Conservation (phyloP, 2,797 vertebrate genomes). For the Danionella dracula region DNA sequence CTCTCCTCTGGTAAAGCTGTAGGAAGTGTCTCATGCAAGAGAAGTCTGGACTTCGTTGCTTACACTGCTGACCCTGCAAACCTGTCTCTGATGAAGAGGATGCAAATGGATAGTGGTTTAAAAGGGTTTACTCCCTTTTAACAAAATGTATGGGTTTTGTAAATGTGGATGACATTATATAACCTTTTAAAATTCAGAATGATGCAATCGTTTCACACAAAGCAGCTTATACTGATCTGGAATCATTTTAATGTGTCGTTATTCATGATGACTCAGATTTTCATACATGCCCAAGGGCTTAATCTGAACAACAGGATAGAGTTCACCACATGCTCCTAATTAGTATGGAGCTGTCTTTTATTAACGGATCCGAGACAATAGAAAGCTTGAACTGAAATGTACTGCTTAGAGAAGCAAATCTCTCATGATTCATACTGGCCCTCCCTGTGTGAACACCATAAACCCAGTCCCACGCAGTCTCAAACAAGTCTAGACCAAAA, state of each 20-base stretch:
- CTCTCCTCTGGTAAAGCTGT: too few relatives aligned
- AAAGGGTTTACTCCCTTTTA: too few relatives aligned
- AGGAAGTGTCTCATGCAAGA: too few relatives aligned
- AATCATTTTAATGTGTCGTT: neutral
- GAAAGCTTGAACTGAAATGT: neutral
- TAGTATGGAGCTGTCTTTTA: neutral
- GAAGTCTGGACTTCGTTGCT: too few relatives aligned
- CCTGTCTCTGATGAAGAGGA: too few relatives aligned
- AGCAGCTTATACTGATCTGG: neutral
- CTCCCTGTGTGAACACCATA: constrained; percentile 19
- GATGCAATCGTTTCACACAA: neutral
- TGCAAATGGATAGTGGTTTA: too few relatives aligned
- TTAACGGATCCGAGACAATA: neutral
- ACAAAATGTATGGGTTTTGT: too few relatives aligned
- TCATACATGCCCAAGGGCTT: constrained; percentile 3
- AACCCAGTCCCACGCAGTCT: constrained; percentile 19
- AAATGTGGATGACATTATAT: too few relatives aligned
- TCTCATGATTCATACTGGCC: constrained; percentile 22
- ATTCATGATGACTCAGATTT: neutral
- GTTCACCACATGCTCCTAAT: neutral
- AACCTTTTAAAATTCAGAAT: neutral
- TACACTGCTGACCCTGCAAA: too few relatives aligned
- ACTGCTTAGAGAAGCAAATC: neutral
- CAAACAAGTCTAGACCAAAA: constrained; percentile 40
- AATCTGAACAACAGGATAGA: neutral